phyloP scores from a whole-genome alignment of 1,140 invertebrate genomes.

The Lordiphosa clarofinis region DNA sequence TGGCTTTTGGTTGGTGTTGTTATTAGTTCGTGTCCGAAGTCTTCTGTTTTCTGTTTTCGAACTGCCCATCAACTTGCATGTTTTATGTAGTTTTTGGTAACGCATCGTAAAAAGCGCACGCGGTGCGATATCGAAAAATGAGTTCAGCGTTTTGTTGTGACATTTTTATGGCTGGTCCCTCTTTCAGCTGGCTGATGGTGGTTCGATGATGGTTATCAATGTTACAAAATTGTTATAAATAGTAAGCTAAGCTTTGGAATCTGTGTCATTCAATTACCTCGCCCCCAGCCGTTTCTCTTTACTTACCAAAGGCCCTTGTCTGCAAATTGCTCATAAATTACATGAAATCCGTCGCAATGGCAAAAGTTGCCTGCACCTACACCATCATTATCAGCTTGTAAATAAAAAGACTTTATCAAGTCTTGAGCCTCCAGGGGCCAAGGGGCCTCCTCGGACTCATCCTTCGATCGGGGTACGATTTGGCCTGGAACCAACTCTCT shows the following conservation, averaged over 20 bases:
- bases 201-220: constrained; percentile 26
- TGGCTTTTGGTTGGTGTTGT: constrained; percentile 52
- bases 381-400: constrained; percentile 77
- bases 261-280: no score
- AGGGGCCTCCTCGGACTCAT: constrained; percentile 1
- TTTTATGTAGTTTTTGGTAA: constrained; percentile 40
- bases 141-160: constrained; percentile 74
- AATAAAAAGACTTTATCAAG: constrained; percentile 78
- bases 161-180: constrained; percentile 49
- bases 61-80: constrained; percentile 63
- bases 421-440: constrained; percentile 52
- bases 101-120: constrained; percentile 39
- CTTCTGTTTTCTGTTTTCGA: constrained; percentile 49
- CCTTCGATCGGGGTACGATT: constrained; percentile 13
- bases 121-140: constrained; percentile 61
- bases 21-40: constrained; percentile 60
- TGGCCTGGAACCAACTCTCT: constrained; percentile 63
- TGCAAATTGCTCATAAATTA: constrained; percentile 68
- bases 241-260: constrained; percentile 15
- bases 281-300: no score
- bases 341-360: constrained; percentile 56
- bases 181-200: background rate
- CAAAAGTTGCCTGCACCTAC: constrained; percentile 64
- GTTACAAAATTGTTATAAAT: constrained; percentile 48
- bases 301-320: constrained; percentile 5